A percentile compares a stretch with the other conserved stretches of the same genome.
Evolutionary conservation across 2,113 vertebrate genomes (phyloP).

Genomic region (Hypocryptadius cinnamomeus): DNA sequence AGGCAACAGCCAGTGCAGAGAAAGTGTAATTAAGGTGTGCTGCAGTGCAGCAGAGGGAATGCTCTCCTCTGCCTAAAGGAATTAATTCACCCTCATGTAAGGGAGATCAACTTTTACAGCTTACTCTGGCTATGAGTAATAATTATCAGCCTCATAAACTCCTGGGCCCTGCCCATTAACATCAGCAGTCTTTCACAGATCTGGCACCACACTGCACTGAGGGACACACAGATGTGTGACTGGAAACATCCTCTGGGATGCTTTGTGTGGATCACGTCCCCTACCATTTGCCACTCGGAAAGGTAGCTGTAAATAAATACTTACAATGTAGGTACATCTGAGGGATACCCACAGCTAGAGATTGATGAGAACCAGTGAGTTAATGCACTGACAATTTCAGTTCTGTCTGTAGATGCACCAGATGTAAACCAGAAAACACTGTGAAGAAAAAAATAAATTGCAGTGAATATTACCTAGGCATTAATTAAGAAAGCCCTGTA

Average conservation of each 20-base stretch:
- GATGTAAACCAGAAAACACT: not conserved
- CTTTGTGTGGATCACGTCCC: accelerated
- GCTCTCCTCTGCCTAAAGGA: not conserved
- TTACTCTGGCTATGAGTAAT: not conserved
- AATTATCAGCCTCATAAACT: not conserved
- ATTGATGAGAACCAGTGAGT: not conserved
- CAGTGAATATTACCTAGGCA: not conserved
- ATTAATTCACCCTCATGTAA: not conserved
- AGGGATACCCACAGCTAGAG: not conserved
- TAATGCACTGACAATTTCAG: not conserved
- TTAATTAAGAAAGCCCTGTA: not conserved
- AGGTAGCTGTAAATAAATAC: not conserved
- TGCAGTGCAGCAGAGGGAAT: not conserved
- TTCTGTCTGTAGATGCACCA: not conserved
- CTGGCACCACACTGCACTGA: not conserved
- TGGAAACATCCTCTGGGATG: not conserved
- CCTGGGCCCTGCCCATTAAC: not conserved
- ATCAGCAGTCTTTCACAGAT: not conserved
- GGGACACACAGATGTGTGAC: not conserved
- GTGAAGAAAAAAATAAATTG: not conserved
- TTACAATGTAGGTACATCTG: not conserved
- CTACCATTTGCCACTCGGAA: not conserved
- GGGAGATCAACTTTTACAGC: not conserved
- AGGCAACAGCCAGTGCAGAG: not conserved
- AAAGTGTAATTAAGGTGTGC: not conserved